Percentiles rank a stretch among this genome's conserved stretches.
Conservation (phyloP, 2,797 vertebrate species). For the Meriones psammophilus region DNA sequence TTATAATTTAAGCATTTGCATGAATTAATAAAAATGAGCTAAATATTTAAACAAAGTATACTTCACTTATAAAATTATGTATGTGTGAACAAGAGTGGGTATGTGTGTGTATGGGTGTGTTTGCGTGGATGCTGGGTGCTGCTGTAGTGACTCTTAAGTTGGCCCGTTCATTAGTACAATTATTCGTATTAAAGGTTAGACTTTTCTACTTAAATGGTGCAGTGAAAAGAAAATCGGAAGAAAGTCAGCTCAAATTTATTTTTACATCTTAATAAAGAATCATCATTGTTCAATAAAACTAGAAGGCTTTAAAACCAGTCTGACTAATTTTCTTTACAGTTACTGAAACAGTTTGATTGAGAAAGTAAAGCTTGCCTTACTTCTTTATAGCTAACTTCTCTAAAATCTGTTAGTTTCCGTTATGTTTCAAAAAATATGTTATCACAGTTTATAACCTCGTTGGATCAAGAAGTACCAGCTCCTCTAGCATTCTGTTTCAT, state of each 20-base stretch:
- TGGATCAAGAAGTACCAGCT: neutral
- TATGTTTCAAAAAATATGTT: neutral
- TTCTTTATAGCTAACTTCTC: neutral
- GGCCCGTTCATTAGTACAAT: neutral
- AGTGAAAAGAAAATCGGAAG: neutral
- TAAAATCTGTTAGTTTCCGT: slow-evolving; percentile 19
- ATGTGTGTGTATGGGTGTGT: neutral
- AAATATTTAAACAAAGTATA: neutral
- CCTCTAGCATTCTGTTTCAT: neutral
- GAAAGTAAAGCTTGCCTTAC: neutral
- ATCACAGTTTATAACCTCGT: neutral
- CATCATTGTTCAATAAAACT: neutral
- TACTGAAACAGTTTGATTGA: neutral
- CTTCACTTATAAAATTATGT: neutral
- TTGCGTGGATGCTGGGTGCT: neutral
- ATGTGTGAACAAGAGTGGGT: too few relatives aligned
- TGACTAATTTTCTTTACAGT: neutral
- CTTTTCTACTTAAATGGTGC: neutral
- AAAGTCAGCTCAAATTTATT: neutral
- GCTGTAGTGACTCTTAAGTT: neutral
- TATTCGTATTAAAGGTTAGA: neutral
- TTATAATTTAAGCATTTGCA: slow-evolving; percentile 32
- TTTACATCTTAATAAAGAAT: neutral
- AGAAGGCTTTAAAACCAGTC: neutral
- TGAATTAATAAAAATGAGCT: slow-evolving; percentile 46